Evolutionary conservation across 2,113 vertebrate genomes (phyloP), one percentile per base, ranked within the genome.

Genomic region (Oenanthe oenanthe): DNA sequence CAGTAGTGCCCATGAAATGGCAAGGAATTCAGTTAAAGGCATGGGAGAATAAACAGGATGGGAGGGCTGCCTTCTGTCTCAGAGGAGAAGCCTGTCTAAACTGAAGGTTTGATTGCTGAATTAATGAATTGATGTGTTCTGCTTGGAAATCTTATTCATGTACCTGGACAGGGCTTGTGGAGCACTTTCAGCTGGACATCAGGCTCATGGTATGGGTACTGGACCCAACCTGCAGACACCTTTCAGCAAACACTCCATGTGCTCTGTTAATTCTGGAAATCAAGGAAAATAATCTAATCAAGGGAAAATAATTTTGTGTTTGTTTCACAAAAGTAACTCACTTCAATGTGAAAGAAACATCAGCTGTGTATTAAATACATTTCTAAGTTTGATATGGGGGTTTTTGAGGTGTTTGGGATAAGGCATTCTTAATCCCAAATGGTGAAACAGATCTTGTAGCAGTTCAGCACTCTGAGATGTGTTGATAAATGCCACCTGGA

Each of bases 11-110:
- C 17, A 17, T 80, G 93, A 97, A 97, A 94, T 95, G 75, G 61
- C 78, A 97, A 12, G 18, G 92, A 96, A 96, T 97, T 96, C 85
- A 93, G 91, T 96, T 93, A 94, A 97, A 97, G 93, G 88, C 79
- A 54, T 87, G 89, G 91, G 84, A 96, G 92, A 92, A 91, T 94
- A 97, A 97, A 86, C 67, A 96, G 67, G 58, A 40, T 13, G 34
- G 45, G 21, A 85, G 21, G 40, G 47, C 18, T 76, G 58, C 29
- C 10, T 89, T 58, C 66, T 79, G 17, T 8, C 70, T 31, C 43
- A 70, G n/a, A 60, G 51, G 36, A 85, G 58, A 54, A 80, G 26
- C 15, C 43, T 83, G 34, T 71, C n/a, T 57, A 50, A 68, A 75
- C 1, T 28, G 16, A 21, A 65, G 21, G 38, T 53, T 77, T 61